A percentile compares a stretch with the other conserved stretches of the same genome.
phyloP scores from a whole-genome alignment of 2,888 invertebrate genomes.

The Phlogophora meticulosa region DNA sequence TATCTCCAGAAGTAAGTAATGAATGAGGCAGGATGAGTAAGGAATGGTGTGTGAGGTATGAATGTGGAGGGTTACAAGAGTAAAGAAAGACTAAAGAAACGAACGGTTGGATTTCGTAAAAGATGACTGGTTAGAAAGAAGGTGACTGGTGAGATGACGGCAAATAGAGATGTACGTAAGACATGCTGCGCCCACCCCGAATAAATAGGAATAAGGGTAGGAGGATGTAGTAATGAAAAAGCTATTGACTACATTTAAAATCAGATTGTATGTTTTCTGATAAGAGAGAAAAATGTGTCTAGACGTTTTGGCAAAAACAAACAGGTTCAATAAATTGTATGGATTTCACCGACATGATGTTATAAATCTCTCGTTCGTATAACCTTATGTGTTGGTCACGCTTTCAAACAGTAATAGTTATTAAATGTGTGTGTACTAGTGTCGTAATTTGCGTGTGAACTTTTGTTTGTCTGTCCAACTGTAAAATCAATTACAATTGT shows the following conservation, averaged over 20 bases:
- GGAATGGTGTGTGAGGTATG: no score
- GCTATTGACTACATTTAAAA: background rate
- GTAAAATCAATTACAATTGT: slow-evolving; percentile 51
- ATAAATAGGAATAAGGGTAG: no score
- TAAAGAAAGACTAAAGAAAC: no score
- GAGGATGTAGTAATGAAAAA: no score
- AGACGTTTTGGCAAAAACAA: slow-evolving; percentile 24
- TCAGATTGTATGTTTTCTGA: slow-evolving; percentile 7
- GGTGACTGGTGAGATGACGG: no score
- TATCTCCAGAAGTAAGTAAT: no score
- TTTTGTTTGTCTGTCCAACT: slow-evolving; percentile 18
- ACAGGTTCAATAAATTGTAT: slow-evolving; percentile 30
- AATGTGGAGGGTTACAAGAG: no score
- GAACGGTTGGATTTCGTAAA: no score
- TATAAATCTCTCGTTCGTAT: slow-evolving; percentile 45
- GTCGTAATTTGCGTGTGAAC: slow-evolving; percentile 49
- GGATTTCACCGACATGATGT: slow-evolving; percentile 15
- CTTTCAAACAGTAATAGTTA: slow-evolving; percentile 42
- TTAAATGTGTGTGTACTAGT: slow-evolving; percentile 46
- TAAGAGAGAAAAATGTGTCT: slow-evolving; percentile 8
- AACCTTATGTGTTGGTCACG: slow-evolving; percentile 48
- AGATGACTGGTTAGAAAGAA: no score
- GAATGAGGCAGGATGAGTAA: no score
- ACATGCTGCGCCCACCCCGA: no score
- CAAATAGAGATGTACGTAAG: no score